These are phyloP conservation scores for Misgurnus mizolepis DNA, from an alignment of 2,113 vertebrate genomes.

Conservation along the genomic window DNA sequence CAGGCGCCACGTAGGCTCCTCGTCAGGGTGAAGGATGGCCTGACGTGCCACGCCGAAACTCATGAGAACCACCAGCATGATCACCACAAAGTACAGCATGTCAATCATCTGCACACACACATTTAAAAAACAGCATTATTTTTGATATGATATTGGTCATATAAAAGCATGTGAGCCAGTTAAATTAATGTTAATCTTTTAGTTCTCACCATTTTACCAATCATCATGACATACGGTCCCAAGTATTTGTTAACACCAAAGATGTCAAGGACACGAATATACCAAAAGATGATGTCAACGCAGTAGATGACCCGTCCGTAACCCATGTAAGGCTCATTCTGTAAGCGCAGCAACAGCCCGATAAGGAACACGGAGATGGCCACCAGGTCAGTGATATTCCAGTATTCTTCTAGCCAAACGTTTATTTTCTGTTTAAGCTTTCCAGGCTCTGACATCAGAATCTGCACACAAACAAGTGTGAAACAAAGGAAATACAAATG, in stretches of 20 bases:
- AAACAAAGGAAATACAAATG: constrained; percentile 1
- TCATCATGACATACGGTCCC: constrained; percentile 99
- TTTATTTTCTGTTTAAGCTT: constrained; percentile 97
- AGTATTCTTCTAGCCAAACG: constrained; percentile 98
- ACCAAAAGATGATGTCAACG: constrained; percentile 99
- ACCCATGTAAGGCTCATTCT: constrained; percentile 94
- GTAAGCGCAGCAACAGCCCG: constrained; percentile 87
- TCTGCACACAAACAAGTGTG: constrained; percentile 69
- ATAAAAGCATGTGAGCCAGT: not conserved
- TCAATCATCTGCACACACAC: constrained; percentile 89
- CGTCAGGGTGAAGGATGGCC: constrained; percentile 95
- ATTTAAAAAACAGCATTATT: not conserved
- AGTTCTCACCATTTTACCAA: constrained; percentile 89
- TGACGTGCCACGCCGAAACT: constrained; percentile 97
- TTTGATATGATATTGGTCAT: not conserved
- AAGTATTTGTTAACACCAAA: constrained; percentile 99
- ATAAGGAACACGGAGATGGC: constrained; percentile 90
- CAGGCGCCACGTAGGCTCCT: constrained; percentile 95
- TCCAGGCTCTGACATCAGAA: constrained; percentile 97
- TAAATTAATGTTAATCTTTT: constrained; percentile 59
- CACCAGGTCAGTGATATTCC: constrained; percentile 95
- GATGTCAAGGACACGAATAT: constrained; percentile 97
- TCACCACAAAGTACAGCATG: constrained; percentile 99
- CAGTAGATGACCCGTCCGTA: constrained; percentile 98
- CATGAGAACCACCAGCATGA: constrained; percentile 99